Conservation (phyloP, 1,140 invertebrate genomes). For the Danaus plexippus region DNA sequence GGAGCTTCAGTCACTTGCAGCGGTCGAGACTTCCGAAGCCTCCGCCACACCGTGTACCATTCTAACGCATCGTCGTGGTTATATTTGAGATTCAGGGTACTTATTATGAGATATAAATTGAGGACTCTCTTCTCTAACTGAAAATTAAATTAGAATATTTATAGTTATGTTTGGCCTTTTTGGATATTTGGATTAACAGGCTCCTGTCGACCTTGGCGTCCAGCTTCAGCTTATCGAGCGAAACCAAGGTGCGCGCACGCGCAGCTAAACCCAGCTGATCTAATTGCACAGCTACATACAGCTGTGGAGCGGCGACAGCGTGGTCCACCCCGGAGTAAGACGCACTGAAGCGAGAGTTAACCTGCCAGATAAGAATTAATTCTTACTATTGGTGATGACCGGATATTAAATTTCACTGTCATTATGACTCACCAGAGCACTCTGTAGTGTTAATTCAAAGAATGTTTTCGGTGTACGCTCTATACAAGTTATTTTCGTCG, state of each 20-base stretch:
- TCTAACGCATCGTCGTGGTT: conserved; percentile 76
- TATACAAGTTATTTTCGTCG: conserved; percentile 77
- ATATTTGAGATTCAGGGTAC: conserved; percentile 79
- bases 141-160: conserved; percentile 22
- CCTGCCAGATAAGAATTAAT: conserved; percentile 27
- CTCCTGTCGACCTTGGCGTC: conserved; percentile 77
- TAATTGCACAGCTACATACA: conserved; percentile 77
- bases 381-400: no score
- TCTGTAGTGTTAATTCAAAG: conserved; percentile 55
- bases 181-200: background rate
- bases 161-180: background rate
- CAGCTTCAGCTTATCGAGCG: conserved; percentile 77
- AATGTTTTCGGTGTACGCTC: conserved; percentile 73
- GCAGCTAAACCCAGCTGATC: conserved; percentile 77
- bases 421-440: conserved; percentile 50
- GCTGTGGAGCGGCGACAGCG: conserved; percentile 58
- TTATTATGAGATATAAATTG: conserved; percentile 78
- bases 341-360: conserved; percentile 69
- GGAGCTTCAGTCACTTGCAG: conserved; percentile 23
- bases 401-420: no score
- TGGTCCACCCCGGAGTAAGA: conserved; percentile 35
- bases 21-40: conserved; percentile 27
- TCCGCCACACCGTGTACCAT: conserved; percentile 58
- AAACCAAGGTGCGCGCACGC: conserved; percentile 75
- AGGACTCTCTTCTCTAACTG: conserved; percentile 78